Evolutionary conservation across 2,113 vertebrate genomes (phyloP), one percentile per base, ranked within the genome.

Genomic region (Nothocercus nigrocapillus): DNA sequence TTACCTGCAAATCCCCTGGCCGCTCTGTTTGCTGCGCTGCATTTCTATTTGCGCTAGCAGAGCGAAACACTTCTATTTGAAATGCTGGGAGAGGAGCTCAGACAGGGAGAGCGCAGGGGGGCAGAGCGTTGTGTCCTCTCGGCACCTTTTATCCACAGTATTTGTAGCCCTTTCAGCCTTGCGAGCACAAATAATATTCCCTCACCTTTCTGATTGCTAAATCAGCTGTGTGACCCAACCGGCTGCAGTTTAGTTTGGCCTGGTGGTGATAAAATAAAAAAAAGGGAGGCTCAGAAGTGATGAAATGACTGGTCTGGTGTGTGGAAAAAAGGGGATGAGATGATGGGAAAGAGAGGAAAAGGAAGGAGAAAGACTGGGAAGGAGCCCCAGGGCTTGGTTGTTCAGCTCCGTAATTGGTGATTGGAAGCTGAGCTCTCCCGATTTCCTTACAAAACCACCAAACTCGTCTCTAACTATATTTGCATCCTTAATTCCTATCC

Each of bases 401-500:
- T 15, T 54, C 53, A 54, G 53, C 53, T 11, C 11, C 27, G 6
- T 68, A 42, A 76, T 67, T 32, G 56, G 27, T 53, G 25, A 16
- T 53, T 11, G 70, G 62, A 86, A 28, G 59, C 84, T 22, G 69
- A 66, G 22, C 54, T 58, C 63, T 66, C 77, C 73, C 17, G 4
- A 27, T 56, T 32, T 76, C 66, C 67, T 38, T 82, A 40, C 32
- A 49, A 75, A 86, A 90, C 66, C 66, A 38, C 12, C 0, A 2
- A 10, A 19, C 0, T 5, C 10, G 1, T 8, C 42, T 47, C 54
- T 28, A 58, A 13, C 77, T 9, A 22, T 28, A 62, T 82, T 89
- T 89, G 32, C 83, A 94, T 87, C 72, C 36, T 85, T 88, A 54
- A 85, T 95, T 82, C 78, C 77, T 67, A 21, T 9, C 34, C 36